Base-by-base conservation (phyloP, 2,888 invertebrate genomes). In the Apamea crenata region DNA sequence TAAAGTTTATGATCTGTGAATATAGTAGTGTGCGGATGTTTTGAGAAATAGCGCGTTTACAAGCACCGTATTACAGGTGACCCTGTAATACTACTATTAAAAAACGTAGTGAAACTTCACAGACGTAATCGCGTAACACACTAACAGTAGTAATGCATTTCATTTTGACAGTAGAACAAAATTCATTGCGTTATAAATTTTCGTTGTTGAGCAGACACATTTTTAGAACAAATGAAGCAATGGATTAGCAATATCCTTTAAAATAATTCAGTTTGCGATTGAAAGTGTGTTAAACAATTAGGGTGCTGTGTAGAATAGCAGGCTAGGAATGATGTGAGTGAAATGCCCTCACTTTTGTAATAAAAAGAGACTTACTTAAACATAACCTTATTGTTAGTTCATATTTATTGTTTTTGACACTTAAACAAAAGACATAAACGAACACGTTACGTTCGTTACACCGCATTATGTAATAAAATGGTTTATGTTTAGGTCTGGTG, bases 1-100 rank as follows among this genome's bases (percentile, higher is more conserved):
- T 77, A 74, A n/a, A 72, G 44, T 87, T 87, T 83, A 80, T 65
- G 76, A 67, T 65, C 44, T 67, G 73, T 65, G 29, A 78, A 78
- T 70, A 65, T 32, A 8, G n/a, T 56, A 32, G 25, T 59, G 66
- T 59, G 66, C 74, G 77, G 77, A 81, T 85, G 70, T 81, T 72
- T 63, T 59, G 1, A 71, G 50, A 21, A 40, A 71, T 29, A 65
- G 16, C 14, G 2, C 50, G 66, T 44, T 50, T 40, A 29, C 18
- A 56, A 21, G 29, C 50, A 21, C 21, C 16, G 25, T 32, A 8
- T 53, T 12, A 78, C 12, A 61, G 18, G 36, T n/a, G n/a, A n/a
- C n/a, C n/a, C n/a, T n/a, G n/a, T n/a, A n/a, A n/a, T n/a, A n/a
- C n/a, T n/a, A n/a, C n/a, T n/a, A 25, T 25, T 32, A 65, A 77